Base-by-base conservation (phyloP, 53 echinoderm and acorn worm genomes). In the Crossaster papposus region DNA sequence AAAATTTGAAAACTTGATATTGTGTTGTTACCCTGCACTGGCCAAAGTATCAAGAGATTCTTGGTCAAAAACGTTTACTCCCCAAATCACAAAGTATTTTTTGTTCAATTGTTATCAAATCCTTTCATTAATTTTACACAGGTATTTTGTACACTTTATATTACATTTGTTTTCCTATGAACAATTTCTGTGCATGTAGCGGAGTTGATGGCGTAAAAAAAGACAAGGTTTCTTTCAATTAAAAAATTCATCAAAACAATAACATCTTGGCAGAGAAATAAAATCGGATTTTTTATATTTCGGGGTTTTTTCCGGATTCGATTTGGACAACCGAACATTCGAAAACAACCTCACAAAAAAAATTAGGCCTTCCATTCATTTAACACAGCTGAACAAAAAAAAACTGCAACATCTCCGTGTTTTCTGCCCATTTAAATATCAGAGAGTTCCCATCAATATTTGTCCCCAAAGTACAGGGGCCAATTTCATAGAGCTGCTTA, bases 1-100 rank as follows among this genome's bases (percentile, higher is more conserved):
- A 23, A 26, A 68, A 68, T 68, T 68, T 68, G 28, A n/a, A 68
- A 68, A 68, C 68, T 68, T 68, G 68, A 68, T 68, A 68, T n/a
- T 28, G 22, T 23, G 28, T 28, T 10, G 28, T 26, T 68, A 26
- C 28, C 68, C 68, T 68, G 68, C 3, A 20, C 58, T 58, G 58
- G 17, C 58, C 12, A 58, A 23, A 20, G 28, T 26, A 68, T 4
- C 22, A 12, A 14, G 22, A 68, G 28, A 26, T 68, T 28, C 68
- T 23, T 20, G 18, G 22, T 11, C 24, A 10, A n/a, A 68, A 65
- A n/a, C 5, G n/a, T 2, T 26, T 1, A 44, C 24, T 26, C 68
- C 24, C 24, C 3, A 68, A 68, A 68, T 28, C 17, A 68, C 22
- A 20, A 10, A n/a, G 24, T n/a, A 26, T 68, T 68, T 26, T n/a